These are phyloP conservation scores for Hypena proboscidalis DNA, from an alignment of 2,888 invertebrate genomes.

Conservation along the genomic window DNA sequence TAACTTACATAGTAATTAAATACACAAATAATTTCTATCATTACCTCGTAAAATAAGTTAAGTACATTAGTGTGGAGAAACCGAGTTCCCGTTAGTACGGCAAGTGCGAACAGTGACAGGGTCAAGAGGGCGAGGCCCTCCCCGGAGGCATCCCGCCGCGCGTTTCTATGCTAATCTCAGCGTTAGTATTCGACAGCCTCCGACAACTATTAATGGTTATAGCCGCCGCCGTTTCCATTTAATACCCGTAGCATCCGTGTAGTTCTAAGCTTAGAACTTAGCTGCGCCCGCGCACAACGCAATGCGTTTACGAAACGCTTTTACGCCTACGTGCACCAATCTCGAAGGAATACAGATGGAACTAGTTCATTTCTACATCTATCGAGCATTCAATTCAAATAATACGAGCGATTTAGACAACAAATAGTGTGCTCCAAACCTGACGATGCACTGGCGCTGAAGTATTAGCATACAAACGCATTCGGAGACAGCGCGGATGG, in stretches of 20 bases:
- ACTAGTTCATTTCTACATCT: conserved; percentile 82
- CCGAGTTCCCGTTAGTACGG: conserved; percentile 77
- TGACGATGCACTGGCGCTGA: conserved; percentile 81
- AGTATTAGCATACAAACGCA: conserved; percentile 84
- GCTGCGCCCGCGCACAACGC: conserved; percentile 69
- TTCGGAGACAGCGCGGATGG: conserved; percentile 74
- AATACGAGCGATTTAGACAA: conserved; percentile 82
- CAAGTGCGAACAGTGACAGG: conserved; percentile 78
- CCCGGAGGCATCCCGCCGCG: conserved; percentile 70
- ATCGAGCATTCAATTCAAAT: conserved; percentile 85
- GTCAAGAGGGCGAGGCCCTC: conserved; percentile 80
- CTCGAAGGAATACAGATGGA: conserved; percentile 67
- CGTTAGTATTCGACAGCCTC: conserved; percentile 73
- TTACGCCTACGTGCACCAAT: conserved; percentile 71
- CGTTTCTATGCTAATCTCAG: conserved; percentile 82
- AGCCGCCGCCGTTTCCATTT: conserved; percentile 69
- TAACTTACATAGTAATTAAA: conserved; percentile 49
- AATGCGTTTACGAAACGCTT: conserved; percentile 75
- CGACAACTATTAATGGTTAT: conserved; percentile 81
- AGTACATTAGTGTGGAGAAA: conserved; percentile 62
- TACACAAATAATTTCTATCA: conserved; percentile 54
- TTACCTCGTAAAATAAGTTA: conserved; percentile 53
- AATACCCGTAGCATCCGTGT: conserved; percentile 63
- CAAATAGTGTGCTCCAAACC: conserved; percentile 76
- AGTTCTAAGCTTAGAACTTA: conserved; percentile 54